Base-by-base conservation (phyloP, 2,113 vertebrate genomes). In the Pelusios castaneus region DNA sequence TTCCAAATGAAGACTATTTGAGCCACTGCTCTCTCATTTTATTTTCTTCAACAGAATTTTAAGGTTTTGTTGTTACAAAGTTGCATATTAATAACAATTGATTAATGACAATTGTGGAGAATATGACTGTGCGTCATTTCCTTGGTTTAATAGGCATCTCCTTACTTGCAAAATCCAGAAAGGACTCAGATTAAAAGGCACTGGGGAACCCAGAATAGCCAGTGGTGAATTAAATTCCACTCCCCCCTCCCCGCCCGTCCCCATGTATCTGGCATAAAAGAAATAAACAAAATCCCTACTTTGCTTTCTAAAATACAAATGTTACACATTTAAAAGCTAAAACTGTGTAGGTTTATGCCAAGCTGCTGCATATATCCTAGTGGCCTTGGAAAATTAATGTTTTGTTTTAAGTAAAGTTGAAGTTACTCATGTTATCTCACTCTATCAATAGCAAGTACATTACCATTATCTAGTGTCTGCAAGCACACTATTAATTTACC, bases 401-500 rank as follows among this genome's bases (percentile, higher is more conserved):
- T 98, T 98, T 98, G 97, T 98, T 98, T 99, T 98, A 98, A 99
- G 98, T 98, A 98, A 98, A 98, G 97, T 97, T 98, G 98, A 98
- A 98, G 98, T 97, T 98, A 98, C 98, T 98, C 98, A 94, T 98
- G 98, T 99, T 99, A 98, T 98, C 98, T 96, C 98, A 97, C 98
- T 98, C 97, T 97, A 98, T 98, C 98, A 98, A 98, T 98, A 98
- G 97, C 83, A 97, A 98, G 98, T 98, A 98, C 98, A 98, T 99
- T 98, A 98, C 98, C 98, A 98, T 99, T 98, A 98, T 98, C 98
- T 98, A 98, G 98, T 98, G 97, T 94, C 98, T 98, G 98, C 98
- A 98, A 98, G 98, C 97, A 97, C 98, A 98, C 98, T 98, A 98
- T 99, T 99, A 98, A 99, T 98, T 98, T 98, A 98, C 98, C 97